Conservation (phyloP, 2,888 invertebrate species). For the Mythimna pallens region DNA sequence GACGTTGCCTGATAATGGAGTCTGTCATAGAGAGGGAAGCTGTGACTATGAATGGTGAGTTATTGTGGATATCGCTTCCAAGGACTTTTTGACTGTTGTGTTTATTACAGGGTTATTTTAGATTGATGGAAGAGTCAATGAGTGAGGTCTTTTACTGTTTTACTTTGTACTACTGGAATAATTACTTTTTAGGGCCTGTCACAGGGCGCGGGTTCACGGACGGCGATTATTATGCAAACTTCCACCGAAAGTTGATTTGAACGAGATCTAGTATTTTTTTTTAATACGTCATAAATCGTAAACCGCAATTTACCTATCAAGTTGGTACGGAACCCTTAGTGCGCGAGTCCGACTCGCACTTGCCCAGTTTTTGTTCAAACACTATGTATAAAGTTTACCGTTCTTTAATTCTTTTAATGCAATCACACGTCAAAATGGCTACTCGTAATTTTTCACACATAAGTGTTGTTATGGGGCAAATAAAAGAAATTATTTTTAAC, state of each 20-base stretch:
- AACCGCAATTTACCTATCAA: too few relatives aligned
- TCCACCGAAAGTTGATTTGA: too few relatives aligned
- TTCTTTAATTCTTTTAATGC: not conserved
- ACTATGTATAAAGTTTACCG: not conserved
- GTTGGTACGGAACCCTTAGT: too few relatives aligned
- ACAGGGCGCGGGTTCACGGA: too few relatives aligned
- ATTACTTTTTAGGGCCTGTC: too few relatives aligned
- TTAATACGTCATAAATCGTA: too few relatives aligned
- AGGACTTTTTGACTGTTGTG: not conserved
- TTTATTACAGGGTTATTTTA: not conserved
- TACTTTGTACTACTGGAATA: not conserved
- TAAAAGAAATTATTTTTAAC: not conserved
- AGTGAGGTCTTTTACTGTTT: not conserved
- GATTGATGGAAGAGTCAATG: not conserved
- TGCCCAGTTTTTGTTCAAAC: not conserved
- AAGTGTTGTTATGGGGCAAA: not conserved
- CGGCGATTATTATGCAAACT: too few relatives aligned
- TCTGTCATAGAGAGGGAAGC: slow-evolving; percentile 66
- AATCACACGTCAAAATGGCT: not conserved
- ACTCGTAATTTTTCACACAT: slow-evolving; percentile 8
- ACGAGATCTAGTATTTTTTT: too few relatives aligned
- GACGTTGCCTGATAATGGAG: slow-evolving; percentile 77
- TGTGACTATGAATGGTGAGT: slow-evolving; percentile 63
- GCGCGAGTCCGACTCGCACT: not conserved
- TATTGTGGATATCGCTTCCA: slow-evolving; percentile 31